A percentile compares a stretch with the other conserved stretches of the same genome.
Evolutionary conservation across 64 coral and sea anemone species (phyloP).

Genomic region (Montipora cactus): DNA sequence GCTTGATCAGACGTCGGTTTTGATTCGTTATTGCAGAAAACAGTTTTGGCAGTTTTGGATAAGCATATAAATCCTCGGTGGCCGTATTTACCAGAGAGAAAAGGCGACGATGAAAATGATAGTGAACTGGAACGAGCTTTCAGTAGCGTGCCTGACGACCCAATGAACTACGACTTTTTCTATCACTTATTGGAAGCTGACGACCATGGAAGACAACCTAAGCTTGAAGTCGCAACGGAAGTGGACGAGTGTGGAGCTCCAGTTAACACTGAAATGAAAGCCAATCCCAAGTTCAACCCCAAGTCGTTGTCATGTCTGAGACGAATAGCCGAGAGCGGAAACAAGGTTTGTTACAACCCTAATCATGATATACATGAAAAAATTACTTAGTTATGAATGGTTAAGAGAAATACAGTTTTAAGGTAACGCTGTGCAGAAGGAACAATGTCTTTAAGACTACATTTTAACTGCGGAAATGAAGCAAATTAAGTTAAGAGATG

Average conservation of each 20-base stretch:
- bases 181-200: conserved; percentile 91
- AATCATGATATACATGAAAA: not conserved
- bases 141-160: conserved; percentile 92
- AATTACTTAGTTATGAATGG: too few species aligned
- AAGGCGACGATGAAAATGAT: conserved; percentile 31
- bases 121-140: conserved; percentile 74
- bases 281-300: conserved; percentile 66
- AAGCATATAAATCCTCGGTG: conserved; percentile 86
- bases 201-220: conserved; percentile 75
- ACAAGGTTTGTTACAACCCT: conserved; percentile 66
- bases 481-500: too few species aligned
- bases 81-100: conserved; percentile 84
- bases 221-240: conserved; percentile 24
- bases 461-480: too few species aligned
- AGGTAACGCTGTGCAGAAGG: too few species aligned
- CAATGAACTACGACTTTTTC: conserved; percentile 92
- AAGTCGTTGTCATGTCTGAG: conserved; percentile 82
- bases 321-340: conserved; percentile 82
- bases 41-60: conserved; percentile 85
- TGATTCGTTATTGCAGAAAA: conserved; percentile 65
- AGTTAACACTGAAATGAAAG: not conserved
- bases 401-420: too few species aligned
- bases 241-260: conserved; percentile 12
- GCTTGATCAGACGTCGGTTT: too few species aligned
- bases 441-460: too few species aligned